Conservation (phyloP, 2,888 invertebrate genomes). For the Archips xylosteana region DNA sequence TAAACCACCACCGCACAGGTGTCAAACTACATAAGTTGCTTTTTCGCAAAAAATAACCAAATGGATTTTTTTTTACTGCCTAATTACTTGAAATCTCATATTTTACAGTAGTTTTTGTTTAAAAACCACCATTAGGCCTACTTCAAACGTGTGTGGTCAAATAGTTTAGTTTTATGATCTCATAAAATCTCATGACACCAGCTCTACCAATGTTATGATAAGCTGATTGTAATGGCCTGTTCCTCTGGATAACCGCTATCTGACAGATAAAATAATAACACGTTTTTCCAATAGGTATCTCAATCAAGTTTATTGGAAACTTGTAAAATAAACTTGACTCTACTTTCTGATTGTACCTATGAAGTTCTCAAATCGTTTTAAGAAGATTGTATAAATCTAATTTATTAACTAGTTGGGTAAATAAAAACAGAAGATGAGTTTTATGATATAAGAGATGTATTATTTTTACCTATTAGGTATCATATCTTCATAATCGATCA, state of each 20-base stretch:
- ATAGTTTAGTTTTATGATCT: constrained; percentile 35
- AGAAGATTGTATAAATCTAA: background rate
- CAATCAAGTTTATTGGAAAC: constrained; percentile 9
- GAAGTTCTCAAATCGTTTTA: background rate
- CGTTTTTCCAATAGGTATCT: constrained; percentile 17
- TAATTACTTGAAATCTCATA: background rate
- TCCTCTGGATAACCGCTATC: constrained; percentile 23
- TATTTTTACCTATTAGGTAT: constrained; percentile 1
- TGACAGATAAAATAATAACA: constrained; percentile 27
- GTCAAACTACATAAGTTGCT: background rate
- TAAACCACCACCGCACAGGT: background rate
- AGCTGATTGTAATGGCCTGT: constrained; percentile 35
- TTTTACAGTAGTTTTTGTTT: background rate
- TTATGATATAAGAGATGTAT: background rate
- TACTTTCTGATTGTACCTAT: background rate
- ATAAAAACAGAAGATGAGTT: background rate
- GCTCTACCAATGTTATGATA: constrained; percentile 30
- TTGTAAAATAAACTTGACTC: background rate
- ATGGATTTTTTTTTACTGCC: background rate
- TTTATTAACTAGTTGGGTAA: background rate
- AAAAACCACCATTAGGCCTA: constrained; percentile 1
- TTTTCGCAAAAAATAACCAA: background rate
- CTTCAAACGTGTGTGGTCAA: constrained; percentile 33
- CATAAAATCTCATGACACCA: constrained; percentile 39
- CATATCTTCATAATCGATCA: background rate